phyloP scores from a whole-genome alignment of 2,888 invertebrate species.

The Tuta absoluta region DNA sequence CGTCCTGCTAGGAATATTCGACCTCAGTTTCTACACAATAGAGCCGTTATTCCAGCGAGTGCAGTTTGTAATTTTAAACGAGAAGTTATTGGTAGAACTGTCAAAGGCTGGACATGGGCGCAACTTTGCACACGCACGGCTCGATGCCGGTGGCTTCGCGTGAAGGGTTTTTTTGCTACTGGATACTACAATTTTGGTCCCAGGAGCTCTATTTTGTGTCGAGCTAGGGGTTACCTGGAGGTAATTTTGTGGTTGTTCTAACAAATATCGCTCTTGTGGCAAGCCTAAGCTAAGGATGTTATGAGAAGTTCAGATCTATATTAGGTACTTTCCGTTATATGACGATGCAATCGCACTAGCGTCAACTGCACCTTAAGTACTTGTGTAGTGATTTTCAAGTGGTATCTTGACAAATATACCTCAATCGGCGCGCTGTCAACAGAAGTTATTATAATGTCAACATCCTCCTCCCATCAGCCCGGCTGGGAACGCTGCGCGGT shows the following conservation, averaged over 20 bases:
- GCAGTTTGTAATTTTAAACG: slow-evolving; percentile 34
- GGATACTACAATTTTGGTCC: no score
- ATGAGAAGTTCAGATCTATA: no score
- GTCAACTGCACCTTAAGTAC: no score
- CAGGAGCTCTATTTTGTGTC: no score
- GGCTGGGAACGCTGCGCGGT: background rate
- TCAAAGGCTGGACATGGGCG: slow-evolving; percentile 43
- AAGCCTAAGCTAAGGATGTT: no score
- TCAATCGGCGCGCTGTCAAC: slow-evolving; percentile 22
- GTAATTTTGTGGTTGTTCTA: no score
- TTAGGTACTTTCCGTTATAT: no score
- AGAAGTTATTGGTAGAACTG: slow-evolving; percentile 49
- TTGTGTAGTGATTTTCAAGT: slow-evolving; percentile 2
- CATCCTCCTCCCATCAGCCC: background rate
- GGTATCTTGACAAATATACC: slow-evolving; percentile 14
- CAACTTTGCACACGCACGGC: background rate
- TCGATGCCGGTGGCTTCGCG: background rate
- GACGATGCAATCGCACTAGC: no score
- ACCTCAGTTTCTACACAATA: background rate
- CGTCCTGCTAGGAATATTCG: slow-evolving; percentile 1
- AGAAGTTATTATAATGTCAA: slow-evolving; percentile 7
- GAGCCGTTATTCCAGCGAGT: slow-evolving; percentile 19
- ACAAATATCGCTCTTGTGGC: no score
- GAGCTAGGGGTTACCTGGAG: no score
- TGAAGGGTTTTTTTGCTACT: no score